Percentiles rank a stretch among this genome's conserved stretches.
These are phyloP conservation scores for Metaphire vulgaris DNA, from an alignment of 1,140 invertebrate genomes.

Conservation along the genomic window DNA sequence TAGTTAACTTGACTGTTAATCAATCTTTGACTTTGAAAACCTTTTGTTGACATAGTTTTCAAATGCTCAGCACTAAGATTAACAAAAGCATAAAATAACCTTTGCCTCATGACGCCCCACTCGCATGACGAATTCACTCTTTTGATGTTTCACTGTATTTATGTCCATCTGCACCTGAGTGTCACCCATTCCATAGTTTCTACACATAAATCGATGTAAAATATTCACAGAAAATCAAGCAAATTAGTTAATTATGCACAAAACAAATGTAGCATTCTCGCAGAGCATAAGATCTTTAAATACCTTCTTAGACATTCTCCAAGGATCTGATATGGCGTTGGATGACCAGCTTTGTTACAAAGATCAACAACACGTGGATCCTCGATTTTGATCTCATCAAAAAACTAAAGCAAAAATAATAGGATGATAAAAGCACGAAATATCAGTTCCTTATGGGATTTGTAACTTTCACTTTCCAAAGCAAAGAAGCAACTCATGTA, in stretches of 20 bases:
- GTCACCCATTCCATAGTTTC: slow-evolving; percentile 82
- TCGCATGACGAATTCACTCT: slow-evolving; percentile 88
- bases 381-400: slow-evolving; percentile 85
- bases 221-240: too few species aligned
- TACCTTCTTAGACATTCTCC: slow-evolving; percentile 79
- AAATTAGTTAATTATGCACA: too few species aligned
- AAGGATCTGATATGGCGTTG: slow-evolving; percentile 85
- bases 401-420: slow-evolving; percentile 61
- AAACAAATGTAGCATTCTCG: neutral
- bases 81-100: slow-evolving; percentile 39
- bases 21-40: too few species aligned
- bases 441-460: too few species aligned
- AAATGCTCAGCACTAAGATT: too few species aligned
- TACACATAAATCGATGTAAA: slow-evolving; percentile 40
- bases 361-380: slow-evolving; percentile 88
- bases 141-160: slow-evolving; percentile 80
- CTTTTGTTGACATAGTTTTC: too few species aligned
- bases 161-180: slow-evolving; percentile 80
- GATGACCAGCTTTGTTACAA: slow-evolving; percentile 88
- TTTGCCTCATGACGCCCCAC: slow-evolving; percentile 76
- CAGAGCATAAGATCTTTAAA: slow-evolving; percentile 10
- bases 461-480: too few species aligned
- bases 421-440: too few species aligned
- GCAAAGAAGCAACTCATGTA: too few species aligned
- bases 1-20: too few species aligned